These are phyloP conservation scores for Emydocephalus ijimae DNA, from an alignment of 2,113 vertebrate genomes.

Conservation along the genomic window DNA sequence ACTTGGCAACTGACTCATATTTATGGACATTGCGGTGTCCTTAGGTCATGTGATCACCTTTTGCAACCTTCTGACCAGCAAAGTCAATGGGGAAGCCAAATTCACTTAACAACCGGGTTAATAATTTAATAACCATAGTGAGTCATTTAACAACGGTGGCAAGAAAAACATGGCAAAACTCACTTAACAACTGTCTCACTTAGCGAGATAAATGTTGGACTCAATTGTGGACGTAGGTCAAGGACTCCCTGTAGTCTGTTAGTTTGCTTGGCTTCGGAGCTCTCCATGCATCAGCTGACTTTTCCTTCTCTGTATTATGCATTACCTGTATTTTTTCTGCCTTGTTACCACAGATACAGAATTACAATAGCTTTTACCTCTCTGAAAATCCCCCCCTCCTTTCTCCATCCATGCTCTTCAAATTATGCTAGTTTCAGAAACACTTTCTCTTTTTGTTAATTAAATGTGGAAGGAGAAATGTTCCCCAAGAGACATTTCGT, in stretches of 20 bases:
- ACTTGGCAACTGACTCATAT: background rate
- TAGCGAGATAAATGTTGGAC: background rate
- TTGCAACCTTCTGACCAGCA: background rate
- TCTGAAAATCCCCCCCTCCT: background rate
- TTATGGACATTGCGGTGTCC: background rate
- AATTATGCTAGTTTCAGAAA: conserved; percentile 10
- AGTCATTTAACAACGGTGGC: background rate
- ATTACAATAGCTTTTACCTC: background rate
- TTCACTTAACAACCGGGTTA: background rate
- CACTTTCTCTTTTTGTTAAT: conserved; percentile 19
- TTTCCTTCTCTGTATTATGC: background rate
- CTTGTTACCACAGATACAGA: background rate
- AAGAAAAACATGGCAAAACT: background rate
- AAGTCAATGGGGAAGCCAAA: background rate
- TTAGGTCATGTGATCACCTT: background rate
- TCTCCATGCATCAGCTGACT: background rate
- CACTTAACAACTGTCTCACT: background rate
- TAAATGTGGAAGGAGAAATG: background rate
- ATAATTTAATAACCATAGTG: background rate
- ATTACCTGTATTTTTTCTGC: background rate
- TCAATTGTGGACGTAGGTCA: background rate
- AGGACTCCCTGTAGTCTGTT: background rate
- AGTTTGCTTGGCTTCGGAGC: background rate
- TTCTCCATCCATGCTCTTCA: background rate
- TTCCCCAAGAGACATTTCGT: background rate